Base-by-base conservation (phyloP, 2,113 vertebrate genomes). In the Gobius niger region DNA sequence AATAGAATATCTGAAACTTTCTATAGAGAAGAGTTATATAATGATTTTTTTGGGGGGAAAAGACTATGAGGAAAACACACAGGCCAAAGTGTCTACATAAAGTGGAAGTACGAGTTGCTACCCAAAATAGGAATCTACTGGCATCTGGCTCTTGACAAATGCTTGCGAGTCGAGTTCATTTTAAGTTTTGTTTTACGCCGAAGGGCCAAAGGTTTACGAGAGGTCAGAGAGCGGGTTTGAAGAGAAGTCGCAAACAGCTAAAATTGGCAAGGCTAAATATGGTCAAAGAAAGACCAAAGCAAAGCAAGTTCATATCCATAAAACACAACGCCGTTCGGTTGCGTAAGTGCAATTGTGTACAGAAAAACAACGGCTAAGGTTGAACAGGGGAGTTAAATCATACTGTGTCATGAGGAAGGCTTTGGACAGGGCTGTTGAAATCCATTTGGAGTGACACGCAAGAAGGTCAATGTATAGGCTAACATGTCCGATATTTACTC, bases 331-430 rank as follows among this genome's bases (percentile, higher is more conserved):
- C 15, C 15, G 40, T 42, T 8, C 57, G 65, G 66, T 74, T 76
- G 79, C 49, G 24, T 19, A 7, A 71, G 65, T n/a, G 34, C 71
- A 72, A 71, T 81, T 60, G 57, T 75, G 54, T 40, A 57, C 54
- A 13, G 11, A 34, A 57, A 40, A 57, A 57, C 54, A 57, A 57
- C 40, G 7, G 19, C 24, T 7, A 11, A 57, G 7, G 24, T 15
- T 13, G 11, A 40, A 57, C 13, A 57, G 24, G 54, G 11, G 2
- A 7, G 24, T 57, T 57, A 57, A 40, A 57, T 57, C 54, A 40
- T 34, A 57, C 13, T 57, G 13, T 14, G 24, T 7, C 40, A 40
- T 57, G 54, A 54, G 2, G 8, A 19, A 19, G 9, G 52, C 9
- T 54, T n/a, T 54, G 14, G 50, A 52, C 7, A 16, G 50, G 3